Percentiles rank a stretch among this genome's conserved stretches.
phyloP scores from a whole-genome alignment of 2,888 invertebrate species.

The Melolontha melolontha region DNA sequence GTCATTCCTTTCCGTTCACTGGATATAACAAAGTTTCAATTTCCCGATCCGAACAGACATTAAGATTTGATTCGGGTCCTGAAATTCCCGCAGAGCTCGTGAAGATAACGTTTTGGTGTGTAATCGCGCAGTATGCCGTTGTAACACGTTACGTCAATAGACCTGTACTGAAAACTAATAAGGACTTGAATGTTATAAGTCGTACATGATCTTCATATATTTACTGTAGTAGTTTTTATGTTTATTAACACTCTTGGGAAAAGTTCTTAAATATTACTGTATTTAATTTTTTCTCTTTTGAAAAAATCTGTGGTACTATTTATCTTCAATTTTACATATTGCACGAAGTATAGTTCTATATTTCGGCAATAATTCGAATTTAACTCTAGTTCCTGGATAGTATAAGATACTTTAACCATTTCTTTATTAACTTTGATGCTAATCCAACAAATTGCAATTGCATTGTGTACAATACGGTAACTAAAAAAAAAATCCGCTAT shows the following conservation, averaged over 20 bases:
- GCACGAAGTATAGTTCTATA: too few relatives aligned
- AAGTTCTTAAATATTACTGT: neutral
- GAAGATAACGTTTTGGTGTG: constrained; percentile 55
- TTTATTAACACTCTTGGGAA: neutral
- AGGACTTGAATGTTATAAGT: neutral
- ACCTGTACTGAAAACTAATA: neutral
- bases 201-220: neutral
- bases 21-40: constrained; percentile 58
- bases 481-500: too few relatives aligned
- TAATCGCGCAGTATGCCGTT: constrained; percentile 44
- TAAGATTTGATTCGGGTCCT: constrained; percentile 60
- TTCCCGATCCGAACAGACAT: constrained; percentile 62
- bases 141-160: neutral
- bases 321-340: too few relatives aligned
- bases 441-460: too few relatives aligned
- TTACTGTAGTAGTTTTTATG: neutral
- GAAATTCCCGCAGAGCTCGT: constrained; percentile 50
- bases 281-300: too few relatives aligned
- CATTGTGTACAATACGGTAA: too few relatives aligned
- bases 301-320: too few relatives aligned
- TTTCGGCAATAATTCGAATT: too few relatives aligned
- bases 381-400: too few relatives aligned
- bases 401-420: too few relatives aligned
- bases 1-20: constrained; percentile 50
- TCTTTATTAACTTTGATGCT: too few relatives aligned